Conservation (phyloP, 1,140 invertebrate species). For the Drosophila sp. region DNA sequence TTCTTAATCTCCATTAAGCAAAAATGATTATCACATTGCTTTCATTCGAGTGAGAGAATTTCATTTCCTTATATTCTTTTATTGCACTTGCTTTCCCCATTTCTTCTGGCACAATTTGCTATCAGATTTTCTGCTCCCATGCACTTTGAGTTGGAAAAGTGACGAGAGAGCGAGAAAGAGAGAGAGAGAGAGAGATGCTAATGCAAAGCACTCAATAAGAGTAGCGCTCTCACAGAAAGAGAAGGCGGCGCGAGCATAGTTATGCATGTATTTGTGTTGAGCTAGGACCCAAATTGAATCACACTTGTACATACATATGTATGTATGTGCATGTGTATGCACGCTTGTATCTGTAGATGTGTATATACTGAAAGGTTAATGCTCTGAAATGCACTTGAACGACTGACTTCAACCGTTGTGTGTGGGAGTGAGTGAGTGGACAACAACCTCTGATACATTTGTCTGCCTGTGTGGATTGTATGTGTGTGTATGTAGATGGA, state of each 20-base stretch:
- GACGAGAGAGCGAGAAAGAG: conserved; percentile 11
- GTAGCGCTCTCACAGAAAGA: conserved; percentile 4
- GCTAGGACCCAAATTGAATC: conserved; percentile 62
- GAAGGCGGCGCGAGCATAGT: conserved; percentile 7
- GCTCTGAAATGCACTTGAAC: conserved; percentile 83
- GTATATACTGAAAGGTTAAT: conserved; percentile 67
- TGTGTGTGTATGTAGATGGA: conserved; percentile 1
- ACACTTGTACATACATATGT: conserved; percentile 22
- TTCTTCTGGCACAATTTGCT: conserved; percentile 28
- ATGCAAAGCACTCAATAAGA: conserved; percentile 4
- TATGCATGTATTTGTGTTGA: conserved; percentile 58
- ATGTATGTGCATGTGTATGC: conserved; percentile 8
- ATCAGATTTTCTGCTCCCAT: conserved; percentile 57
- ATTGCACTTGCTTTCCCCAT: conserved; percentile 36
- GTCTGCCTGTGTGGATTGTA: not conserved
- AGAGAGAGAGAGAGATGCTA: conserved; percentile 2
- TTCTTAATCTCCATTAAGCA: conserved; percentile 12
- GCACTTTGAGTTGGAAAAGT: conserved; percentile 66
- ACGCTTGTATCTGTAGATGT: not conserved
- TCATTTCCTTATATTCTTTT: conserved; percentile 19
- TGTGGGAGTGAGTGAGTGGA: conserved; percentile 16
- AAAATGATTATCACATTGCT: not conserved
- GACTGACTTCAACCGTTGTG: conserved; percentile 69
- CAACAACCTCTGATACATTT: conserved; percentile 22
- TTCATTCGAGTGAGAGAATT: not conserved